A percentile compares a stretch with the other conserved stretches of the same genome.
Evolutionary conservation across 1,140 invertebrate genomes (phyloP).

Genomic region (Brachionus paranguensis): DNA sequence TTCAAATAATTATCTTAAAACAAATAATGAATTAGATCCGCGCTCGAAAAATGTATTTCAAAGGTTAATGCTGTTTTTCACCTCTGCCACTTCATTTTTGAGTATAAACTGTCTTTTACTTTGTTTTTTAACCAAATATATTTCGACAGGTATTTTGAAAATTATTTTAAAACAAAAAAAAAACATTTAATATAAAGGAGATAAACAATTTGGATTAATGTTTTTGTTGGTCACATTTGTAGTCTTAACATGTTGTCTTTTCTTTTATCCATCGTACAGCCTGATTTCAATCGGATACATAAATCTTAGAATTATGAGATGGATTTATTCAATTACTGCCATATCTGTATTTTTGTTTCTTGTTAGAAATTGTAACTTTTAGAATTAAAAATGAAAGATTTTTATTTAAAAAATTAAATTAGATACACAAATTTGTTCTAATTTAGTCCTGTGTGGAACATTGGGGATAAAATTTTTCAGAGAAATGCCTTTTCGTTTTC

Average conservation of each 20-base stretch:
- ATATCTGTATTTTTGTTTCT: slow-evolving; percentile 24
- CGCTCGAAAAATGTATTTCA: neutral
- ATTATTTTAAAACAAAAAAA: neutral
- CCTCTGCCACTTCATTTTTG: neutral
- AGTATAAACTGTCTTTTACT: neutral
- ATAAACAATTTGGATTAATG: neutral
- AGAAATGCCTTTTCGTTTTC: slow-evolving; percentile 23
- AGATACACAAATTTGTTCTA: neutral
- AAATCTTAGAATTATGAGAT: slow-evolving; percentile 11
- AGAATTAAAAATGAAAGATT: neutral
- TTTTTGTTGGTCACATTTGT: neutral
- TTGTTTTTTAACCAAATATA: slow-evolving; percentile 18
- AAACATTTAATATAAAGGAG: neutral
- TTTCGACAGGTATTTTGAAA: neutral
- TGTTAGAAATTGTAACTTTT: slow-evolving; percentile 2
- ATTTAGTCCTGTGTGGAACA: neutral
- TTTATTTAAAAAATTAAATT: neutral
- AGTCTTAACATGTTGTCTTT: slow-evolving; percentile 15
- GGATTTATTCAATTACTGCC: slow-evolving; percentile 9
- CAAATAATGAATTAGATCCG: too few relatives aligned
- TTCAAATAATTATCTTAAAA: neutral
- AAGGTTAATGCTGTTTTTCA: neutral
- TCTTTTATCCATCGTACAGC: slow-evolving; percentile 30
- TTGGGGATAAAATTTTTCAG: slow-evolving; percentile 4
- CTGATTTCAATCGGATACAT: neutral